Evolutionary conservation across 1,140 invertebrate species (phyloP), one percentile per base, ranked within the genome.

Genomic region (Trachelipus rathkii): DNA sequence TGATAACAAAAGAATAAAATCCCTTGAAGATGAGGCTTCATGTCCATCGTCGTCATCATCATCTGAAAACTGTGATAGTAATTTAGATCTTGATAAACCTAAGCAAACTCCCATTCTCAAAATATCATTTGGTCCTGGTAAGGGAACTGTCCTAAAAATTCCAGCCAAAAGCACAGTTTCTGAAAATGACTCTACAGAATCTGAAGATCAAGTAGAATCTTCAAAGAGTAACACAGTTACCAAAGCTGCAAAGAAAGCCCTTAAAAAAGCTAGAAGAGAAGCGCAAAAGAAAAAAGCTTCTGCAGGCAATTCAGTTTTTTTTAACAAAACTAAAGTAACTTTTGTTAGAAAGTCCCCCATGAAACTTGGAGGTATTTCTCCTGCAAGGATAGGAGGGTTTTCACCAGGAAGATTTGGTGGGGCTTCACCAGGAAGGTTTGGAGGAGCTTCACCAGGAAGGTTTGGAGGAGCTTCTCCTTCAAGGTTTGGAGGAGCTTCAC

Each of bases 81-180:
- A 19, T n/a, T 23, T 67, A 53, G 69, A 76, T 13, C 66, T 46
- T 44, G 77, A 79, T n/a, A 79, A 81, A 45, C 82, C 79, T 74
- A 75, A 82, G 76, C 76, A 84, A 74, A 86, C 86, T 76, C 83
- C 86, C 84, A 83, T 89, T 84, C 86, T 88, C 83, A 95, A 95
- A 86, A 95, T 95, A 83, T 93, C 92, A 53, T 94, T 93, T 83
- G 92, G 91, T 4, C 87, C 89, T 10, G 92, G 92, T 3, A 92
- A 93, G 84, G 92, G 92, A 6, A 94, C 92, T 44, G 92, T 95
- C 44, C 85, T 95, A 19, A 93, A 95, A 85, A 94, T 95, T 83
- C 92, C 93, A 7, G 89, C 92, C 0, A 88, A 91, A 73, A 78
- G 84, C 33, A 81, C 82, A 46, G 79, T 82, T 70, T 78, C 81